phyloP scores from a whole-genome alignment of 2,113 vertebrate genomes.

The Coreoperca whiteheadi region DNA sequence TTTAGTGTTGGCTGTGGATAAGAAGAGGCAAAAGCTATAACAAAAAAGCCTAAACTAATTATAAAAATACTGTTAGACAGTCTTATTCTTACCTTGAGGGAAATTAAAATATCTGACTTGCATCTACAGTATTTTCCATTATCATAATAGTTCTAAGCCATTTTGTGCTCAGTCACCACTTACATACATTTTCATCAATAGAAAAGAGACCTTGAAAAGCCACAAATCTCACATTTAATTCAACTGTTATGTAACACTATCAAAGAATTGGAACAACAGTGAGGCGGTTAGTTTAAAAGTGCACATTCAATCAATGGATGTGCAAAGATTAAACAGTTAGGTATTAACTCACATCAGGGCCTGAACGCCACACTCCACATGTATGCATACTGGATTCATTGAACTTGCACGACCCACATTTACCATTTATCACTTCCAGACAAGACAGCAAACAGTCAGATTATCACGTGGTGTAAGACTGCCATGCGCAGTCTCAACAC shows the following conservation, averaged over 20 bases:
- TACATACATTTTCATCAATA: background rate
- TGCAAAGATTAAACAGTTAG: conserved; percentile 46
- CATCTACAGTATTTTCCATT: background rate
- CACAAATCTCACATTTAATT: background rate
- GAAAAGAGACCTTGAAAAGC: background rate
- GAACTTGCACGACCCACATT: conserved; percentile 7
- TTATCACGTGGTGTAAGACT: background rate
- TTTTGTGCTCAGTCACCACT: background rate
- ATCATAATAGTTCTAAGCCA: background rate
- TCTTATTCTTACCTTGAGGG: background rate
- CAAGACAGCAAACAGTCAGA: conserved; percentile 54
- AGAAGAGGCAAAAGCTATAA: background rate
- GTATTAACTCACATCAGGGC: conserved; percentile 52
- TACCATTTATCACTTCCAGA: conserved; percentile 61
- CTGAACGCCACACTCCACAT: background rate
- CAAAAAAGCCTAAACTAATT: background rate
- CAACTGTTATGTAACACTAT: conserved; percentile 17
- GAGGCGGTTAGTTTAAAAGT: background rate
- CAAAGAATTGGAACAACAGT: background rate
- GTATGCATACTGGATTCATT: conserved; percentile 1
- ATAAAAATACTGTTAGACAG: background rate
- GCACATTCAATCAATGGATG: conserved; percentile 20
- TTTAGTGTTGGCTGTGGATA: background rate
- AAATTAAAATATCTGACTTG: background rate
- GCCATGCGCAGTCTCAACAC: conserved; percentile 25